Percentiles rank a stretch among this genome's conserved stretches.
These are phyloP conservation scores for Elegia similella DNA, from an alignment of 2,888 invertebrate genomes.

Conservation along the genomic window DNA sequence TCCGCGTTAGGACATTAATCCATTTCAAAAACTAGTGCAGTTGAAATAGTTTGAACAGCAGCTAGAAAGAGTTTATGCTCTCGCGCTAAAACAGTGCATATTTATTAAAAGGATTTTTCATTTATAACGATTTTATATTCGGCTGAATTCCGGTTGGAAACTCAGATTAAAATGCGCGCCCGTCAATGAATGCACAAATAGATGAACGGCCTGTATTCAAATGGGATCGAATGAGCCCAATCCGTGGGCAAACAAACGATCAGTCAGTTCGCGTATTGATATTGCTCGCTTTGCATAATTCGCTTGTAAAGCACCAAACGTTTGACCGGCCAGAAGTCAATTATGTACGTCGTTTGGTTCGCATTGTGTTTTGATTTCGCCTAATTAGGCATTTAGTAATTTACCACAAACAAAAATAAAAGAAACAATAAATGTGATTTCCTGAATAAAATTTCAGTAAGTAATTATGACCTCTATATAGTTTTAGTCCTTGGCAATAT, in stretches of 20 bases:
- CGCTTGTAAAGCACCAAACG: conserved; percentile 9
- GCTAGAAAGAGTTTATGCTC: neutral
- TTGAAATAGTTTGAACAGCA: conserved; percentile 1
- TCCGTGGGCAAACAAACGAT: conserved; percentile 39
- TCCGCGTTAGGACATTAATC: conserved; percentile 1
- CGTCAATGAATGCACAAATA: conserved; percentile 43
- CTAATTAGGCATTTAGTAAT: neutral
- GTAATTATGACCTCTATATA: too few species aligned
- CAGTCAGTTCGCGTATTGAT: conserved; percentile 42
- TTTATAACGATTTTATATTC: conserved; percentile 17
- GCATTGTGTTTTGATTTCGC: neutral
- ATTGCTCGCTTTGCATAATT: conserved; percentile 28
- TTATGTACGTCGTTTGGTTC: neutral
- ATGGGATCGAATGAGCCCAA: conserved; percentile 46
- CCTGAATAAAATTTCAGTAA: too few species aligned
- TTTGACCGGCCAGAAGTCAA: conserved; percentile 11
- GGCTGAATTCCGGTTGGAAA: conserved; percentile 33
- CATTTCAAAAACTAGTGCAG: neutral
- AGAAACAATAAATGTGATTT: too few species aligned
- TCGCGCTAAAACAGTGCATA: conserved; percentile 11
- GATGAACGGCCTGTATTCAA: conserved; percentile 36
- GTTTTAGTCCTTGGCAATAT: too few species aligned
- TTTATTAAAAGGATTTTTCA: conserved; percentile 22
- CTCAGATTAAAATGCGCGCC: conserved; percentile 41
- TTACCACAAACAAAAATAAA: neutral